Percentiles rank a stretch among this genome's conserved stretches.
phyloP scores from a whole-genome alignment of 2,113 vertebrate species.

The Gavialis gangeticus region DNA sequence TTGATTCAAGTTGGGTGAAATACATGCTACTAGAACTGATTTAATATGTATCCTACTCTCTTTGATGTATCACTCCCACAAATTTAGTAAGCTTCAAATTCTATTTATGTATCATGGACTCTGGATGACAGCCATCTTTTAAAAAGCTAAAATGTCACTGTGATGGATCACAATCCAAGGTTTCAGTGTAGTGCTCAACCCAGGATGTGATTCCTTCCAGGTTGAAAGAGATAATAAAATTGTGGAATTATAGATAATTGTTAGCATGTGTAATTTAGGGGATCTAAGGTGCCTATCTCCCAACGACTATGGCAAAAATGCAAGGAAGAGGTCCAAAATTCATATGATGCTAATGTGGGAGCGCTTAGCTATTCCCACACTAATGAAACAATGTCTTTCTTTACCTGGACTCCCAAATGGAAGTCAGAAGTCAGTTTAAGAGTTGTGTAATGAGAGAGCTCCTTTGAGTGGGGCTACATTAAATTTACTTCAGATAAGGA shows the following conservation, averaged over 20 bases:
- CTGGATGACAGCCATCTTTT: slow-evolving; percentile 15
- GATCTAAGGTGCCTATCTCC: not conserved
- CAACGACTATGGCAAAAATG: not conserved
- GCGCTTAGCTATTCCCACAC: not conserved
- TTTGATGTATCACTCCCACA: not conserved
- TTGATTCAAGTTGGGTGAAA: not conserved
- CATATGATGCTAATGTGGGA: not conserved
- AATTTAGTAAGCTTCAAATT: not conserved
- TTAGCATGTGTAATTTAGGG: slow-evolving; percentile 10
- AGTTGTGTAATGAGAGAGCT: not conserved
- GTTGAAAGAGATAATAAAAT: slow-evolving; percentile 14
- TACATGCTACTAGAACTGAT: not conserved
- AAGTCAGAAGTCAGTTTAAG: not conserved
- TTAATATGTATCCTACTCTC: not conserved
- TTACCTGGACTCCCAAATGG: not conserved
- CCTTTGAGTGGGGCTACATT: not conserved
- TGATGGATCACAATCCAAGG: slow-evolving; percentile 32
- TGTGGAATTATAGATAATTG: not conserved
- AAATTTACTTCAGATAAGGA: not conserved
- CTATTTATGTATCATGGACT: not conserved
- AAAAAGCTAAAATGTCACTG: slow-evolving; percentile 23
- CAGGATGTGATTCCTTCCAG: not conserved
- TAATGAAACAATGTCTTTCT: not conserved
- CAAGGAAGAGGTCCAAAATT: not conserved
- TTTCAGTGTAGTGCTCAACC: not conserved